Conservation (phyloP, 2,888 invertebrate genomes). For the Labia minor region DNA sequence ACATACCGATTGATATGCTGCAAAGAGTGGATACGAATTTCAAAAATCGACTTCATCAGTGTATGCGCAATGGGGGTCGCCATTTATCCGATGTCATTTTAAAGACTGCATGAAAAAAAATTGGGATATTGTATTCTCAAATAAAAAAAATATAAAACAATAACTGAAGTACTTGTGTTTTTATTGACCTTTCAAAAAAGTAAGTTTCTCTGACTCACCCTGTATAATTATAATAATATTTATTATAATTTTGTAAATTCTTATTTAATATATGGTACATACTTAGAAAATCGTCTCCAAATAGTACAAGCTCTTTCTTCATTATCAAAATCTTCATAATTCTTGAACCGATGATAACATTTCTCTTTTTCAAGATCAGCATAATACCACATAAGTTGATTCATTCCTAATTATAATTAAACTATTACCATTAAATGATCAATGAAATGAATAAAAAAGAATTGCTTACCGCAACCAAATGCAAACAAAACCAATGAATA, state of each 20-base stretch:
- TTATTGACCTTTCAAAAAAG: no score
- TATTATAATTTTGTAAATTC: background rate
- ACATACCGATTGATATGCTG: no score
- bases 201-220: no score
- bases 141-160: no score
- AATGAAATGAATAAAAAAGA: background rate
- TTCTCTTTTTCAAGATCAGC: conserved; percentile 78
- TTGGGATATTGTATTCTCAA: no score
- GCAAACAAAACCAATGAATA: conserved; percentile 87
- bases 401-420: conserved; percentile 48
- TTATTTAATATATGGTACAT: no score
- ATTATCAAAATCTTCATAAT: conserved; percentile 71
- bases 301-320: conserved; percentile 73
- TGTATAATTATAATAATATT: background rate
- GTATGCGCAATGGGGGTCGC: no score
- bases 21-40: no score
- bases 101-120: no score
- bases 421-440: background rate
- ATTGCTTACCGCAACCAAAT: conserved; percentile 77
- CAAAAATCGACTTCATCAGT: no score
- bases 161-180: no score
- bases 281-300: conserved; percentile 86
- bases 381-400: conserved; percentile 87
- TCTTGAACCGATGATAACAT: conserved; percentile 64
- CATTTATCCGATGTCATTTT: no score